A percentile compares a stretch with the other conserved stretches of the same genome.
These are phyloP conservation scores for Genyomyrus donnyi DNA, from an alignment of 2,113 vertebrate species.

Conservation along the genomic window DNA sequence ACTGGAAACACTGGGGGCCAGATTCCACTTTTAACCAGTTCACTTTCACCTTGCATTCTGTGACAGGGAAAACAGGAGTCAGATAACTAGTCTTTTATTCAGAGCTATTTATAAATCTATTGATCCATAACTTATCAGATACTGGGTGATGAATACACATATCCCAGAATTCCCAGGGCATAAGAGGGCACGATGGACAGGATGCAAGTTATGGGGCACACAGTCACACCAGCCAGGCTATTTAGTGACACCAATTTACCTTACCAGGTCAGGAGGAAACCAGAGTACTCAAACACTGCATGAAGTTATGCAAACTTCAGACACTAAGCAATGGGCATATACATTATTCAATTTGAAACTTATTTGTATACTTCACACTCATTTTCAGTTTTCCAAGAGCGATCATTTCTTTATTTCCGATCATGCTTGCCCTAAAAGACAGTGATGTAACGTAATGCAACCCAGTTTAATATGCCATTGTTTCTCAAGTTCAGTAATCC, in stretches of 20 bases:
- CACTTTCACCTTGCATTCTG: not conserved
- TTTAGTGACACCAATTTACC: not conserved
- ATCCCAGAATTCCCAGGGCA: not conserved
- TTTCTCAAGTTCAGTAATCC: not conserved
- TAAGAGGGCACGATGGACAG: not conserved
- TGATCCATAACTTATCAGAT: not conserved
- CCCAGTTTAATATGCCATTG: not conserved
- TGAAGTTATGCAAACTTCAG: not conserved
- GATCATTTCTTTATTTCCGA: not conserved
- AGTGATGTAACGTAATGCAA: not conserved
- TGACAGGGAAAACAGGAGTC: not conserved
- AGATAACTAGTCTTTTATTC: too few relatives aligned
- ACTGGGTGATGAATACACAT: not conserved
- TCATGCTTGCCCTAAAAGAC: not conserved
- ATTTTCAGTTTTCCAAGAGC: not conserved
- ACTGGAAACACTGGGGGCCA: not conserved
- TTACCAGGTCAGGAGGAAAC: not conserved
- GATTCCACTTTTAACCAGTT: not conserved
- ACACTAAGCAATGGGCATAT: not conserved
- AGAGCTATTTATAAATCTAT: not conserved
- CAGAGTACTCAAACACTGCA: not conserved
- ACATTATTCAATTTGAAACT: not conserved
- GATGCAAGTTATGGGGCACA: not conserved
- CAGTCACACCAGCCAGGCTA: not conserved
- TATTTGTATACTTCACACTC: not conserved